Percentiles rank a stretch among this genome's conserved stretches.
These are phyloP conservation scores for Aldrovandia affinis DNA, from an alignment of 2,797 vertebrate genomes.

Conservation along the genomic window DNA sequence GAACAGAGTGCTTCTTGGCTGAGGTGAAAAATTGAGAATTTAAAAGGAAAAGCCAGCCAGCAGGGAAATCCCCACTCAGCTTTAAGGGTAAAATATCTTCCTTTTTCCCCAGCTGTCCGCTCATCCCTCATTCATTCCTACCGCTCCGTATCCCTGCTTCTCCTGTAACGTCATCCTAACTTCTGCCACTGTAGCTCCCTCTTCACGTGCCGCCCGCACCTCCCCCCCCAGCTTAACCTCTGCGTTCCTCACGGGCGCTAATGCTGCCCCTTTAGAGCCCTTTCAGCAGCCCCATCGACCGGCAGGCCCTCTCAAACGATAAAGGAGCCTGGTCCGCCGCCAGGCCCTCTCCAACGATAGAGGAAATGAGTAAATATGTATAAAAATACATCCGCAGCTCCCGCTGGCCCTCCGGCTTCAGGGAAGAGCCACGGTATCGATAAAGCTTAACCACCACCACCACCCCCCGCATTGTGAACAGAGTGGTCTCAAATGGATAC, in stretches of 20 bases:
- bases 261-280: conserved; percentile 37
- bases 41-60: not conserved
- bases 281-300: conserved; percentile 38
- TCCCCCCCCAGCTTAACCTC: conserved; percentile 36
- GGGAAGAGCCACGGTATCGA: not conserved
- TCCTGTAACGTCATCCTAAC: not conserved
- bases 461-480: not conserved
- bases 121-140: conserved; percentile 22
- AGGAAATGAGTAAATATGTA: conserved; percentile 22
- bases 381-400: not conserved
- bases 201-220: not conserved
- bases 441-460: not conserved
- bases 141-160: not conserved
- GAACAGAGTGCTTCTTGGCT: not conserved
- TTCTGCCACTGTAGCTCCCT: not conserved
- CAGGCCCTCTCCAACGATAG: conserved; percentile 5
- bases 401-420: conserved; percentile 9
- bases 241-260: conserved; percentile 34
- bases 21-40: not conserved
- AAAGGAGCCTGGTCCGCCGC: no score
- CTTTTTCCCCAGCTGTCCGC: not conserved
- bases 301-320: no score
- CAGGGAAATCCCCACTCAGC: not conserved
- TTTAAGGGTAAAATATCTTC: not conserved
- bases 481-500: conserved; percentile 10